A percentile compares a stretch with the other conserved stretches of the same genome.
Conservation (phyloP, 2,113 vertebrate genomes). For the Ivindomyrus marchei region DNA sequence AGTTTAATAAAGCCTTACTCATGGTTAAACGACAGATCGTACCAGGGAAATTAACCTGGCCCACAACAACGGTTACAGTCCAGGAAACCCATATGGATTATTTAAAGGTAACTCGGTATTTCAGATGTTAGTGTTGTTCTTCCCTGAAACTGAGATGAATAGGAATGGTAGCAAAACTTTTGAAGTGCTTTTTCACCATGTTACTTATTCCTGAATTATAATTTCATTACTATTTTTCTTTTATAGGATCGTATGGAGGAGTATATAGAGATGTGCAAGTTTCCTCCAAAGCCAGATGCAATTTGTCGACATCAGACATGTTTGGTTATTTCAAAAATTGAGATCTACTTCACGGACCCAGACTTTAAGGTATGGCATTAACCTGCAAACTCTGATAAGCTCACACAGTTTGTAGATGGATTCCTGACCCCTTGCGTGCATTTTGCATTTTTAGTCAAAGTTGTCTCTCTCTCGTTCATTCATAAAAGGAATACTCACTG, state of each 20-base stretch:
- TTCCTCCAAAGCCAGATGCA: slow-evolving; percentile 79
- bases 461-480: neutral
- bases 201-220: neutral
- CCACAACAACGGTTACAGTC: slow-evolving; percentile 71
- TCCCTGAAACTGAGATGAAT: neutral
- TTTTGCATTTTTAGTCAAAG: neutral
- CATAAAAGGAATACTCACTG: neutral
- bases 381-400: neutral
- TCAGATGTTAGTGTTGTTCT: neutral
- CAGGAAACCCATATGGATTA: slow-evolving; percentile 72
- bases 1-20: slow-evolving; percentile 70
- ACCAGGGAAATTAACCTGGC: slow-evolving; percentile 84
- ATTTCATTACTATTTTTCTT: neutral
- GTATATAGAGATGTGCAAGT: slow-evolving; percentile 73
- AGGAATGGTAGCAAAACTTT: neutral
- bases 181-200: neutral
- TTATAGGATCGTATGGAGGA: slow-evolving; percentile 64
- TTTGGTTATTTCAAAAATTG: slow-evolving; percentile 60
- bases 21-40: slow-evolving; percentile 70
- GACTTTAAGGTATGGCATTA: slow-evolving; percentile 82
- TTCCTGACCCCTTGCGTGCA: neutral
- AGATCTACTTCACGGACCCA: slow-evolving; percentile 87
- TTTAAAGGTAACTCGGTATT: slow-evolving; percentile 63
- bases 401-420: neutral
- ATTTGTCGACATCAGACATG: slow-evolving; percentile 74